Base-by-base conservation (phyloP, 1,140 invertebrate genomes). In the Eriosoma lanigerum region DNA sequence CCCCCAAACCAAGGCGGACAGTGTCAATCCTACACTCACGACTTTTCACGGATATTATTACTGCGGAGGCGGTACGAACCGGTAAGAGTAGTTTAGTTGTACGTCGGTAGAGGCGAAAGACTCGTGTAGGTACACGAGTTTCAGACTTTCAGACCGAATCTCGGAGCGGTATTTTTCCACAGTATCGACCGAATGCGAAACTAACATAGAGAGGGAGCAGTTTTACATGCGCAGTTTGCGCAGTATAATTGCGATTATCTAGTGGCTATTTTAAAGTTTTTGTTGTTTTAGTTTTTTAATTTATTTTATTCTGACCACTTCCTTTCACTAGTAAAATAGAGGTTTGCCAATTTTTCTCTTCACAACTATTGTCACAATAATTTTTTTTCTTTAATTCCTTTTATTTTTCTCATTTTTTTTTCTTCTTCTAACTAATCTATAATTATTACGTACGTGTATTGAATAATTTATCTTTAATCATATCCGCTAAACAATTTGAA, bases 221-320 rank as follows among this genome's bases (percentile, higher is more conserved):
- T 26, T 46, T 60, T 76, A 76, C 73, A 78, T 62, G 75, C 75
- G 75, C 75, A 78, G 75, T 78, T 78, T 44, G 9, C 46, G 26
- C 54, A 8, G 73, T 17, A 9, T 38, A 13, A 44, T 58, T 44
- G 72, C 72, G 52, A 58, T 75, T 21, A 75, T 44, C 32, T 44
- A n/a, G 21, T 26, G 54, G 75, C 54, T 78, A 78, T 78, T 78
- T 78, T 60, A 62, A 62, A 62, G 21, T 78, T 78, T 62, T 78
- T 26, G 54, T 76, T 54, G 24, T 44, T 62, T 46, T 46, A 6
- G 10, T 68, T 68, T 68, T 68, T 21, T 1, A 66, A 46, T 19
- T n/a, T 24, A 24, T 68, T 68, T 24, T 8, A 46, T 15, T 24
- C 38, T 6, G 66, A 68, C 13, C 4, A 46, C 21, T 24, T 24